Evolutionary conservation across 2,113 vertebrate species (phyloP).

Genomic region (Albula glossodonta): DNA sequence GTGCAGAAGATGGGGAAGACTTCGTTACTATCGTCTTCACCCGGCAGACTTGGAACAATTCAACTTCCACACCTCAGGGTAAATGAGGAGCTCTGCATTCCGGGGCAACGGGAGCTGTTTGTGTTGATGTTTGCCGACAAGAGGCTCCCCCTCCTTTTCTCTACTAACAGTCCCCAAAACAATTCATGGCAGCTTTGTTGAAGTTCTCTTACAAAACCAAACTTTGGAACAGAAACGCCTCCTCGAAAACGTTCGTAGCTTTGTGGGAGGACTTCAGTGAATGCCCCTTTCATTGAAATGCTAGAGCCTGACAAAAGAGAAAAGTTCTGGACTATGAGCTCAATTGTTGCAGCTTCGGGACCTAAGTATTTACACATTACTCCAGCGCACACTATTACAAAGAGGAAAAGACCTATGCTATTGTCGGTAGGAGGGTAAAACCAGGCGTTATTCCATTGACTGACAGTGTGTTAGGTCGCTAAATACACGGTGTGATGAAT

Average conservation of each 20-base stretch:
- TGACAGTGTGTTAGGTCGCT: not conserved
- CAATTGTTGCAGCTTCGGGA: not conserved
- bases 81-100: conserved; percentile 30
- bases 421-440: not conserved
- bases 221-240: conserved; percentile 64
- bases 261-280: conserved; percentile 61
- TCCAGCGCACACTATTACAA: not conserved
- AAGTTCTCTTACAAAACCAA: conserved; percentile 55
- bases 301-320: conserved; percentile 6
- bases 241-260: conserved; percentile 41
- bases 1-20: not conserved
- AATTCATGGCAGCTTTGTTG: conserved; percentile 53
- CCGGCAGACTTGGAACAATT: not conserved
- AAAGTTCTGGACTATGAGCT: not conserved
- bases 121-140: conserved; percentile 24
- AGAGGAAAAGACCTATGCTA: not conserved
- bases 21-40: not conserved
- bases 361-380: not conserved
- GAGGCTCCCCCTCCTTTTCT: conserved; percentile 36
- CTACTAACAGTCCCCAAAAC: conserved; percentile 51
- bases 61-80: not conserved
- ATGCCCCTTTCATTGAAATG: conserved; percentile 37
- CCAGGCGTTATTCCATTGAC: not conserved
- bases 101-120: not conserved
- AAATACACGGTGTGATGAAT: not conserved